Evolutionary conservation across 2,113 vertebrate species (phyloP).

Genomic region (Vidua chalybeata): DNA sequence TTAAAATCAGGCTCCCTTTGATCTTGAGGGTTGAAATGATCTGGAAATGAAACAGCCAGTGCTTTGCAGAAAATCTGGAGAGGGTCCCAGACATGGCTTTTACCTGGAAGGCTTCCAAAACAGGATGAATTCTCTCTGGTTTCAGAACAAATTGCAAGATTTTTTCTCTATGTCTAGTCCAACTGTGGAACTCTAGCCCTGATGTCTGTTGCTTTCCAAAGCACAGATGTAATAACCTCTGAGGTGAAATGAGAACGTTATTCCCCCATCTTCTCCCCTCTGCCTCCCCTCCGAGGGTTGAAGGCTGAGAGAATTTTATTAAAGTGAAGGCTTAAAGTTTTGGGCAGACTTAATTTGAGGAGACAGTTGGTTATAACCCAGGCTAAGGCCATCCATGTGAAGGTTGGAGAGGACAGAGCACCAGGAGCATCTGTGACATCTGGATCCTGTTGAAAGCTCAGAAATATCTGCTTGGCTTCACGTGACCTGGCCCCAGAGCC

Average conservation of each 20-base stretch:
- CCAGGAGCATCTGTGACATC: constrained; percentile 22
- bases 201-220: constrained; percentile 11
- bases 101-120: constrained; percentile 63
- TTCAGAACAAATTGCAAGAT: constrained; percentile 56
- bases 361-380: constrained; percentile 15
- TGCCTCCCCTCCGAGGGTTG: not conserved
- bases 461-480: not conserved
- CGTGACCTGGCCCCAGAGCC: not conserved
- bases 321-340: constrained; percentile 3
- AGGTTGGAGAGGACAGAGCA: not conserved
- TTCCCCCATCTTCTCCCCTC: not conserved
- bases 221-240: constrained; percentile 13
- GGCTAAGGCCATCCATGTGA: not conserved
- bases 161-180: constrained; percentile 45
- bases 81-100: constrained; percentile 62
- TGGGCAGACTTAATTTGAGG: not conserved
- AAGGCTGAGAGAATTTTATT: constrained; percentile 1
- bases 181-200: constrained; percentile 19
- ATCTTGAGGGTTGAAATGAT: constrained; percentile 68
- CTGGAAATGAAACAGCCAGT: constrained; percentile 61
- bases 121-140: constrained; percentile 51
- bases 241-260: not conserved
- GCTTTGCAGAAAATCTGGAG: constrained; percentile 63
- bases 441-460: constrained; percentile 35
- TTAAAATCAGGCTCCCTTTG: constrained; percentile 71